Conservation (phyloP, 2,113 vertebrate genomes). For the Numida meleagris region DNA sequence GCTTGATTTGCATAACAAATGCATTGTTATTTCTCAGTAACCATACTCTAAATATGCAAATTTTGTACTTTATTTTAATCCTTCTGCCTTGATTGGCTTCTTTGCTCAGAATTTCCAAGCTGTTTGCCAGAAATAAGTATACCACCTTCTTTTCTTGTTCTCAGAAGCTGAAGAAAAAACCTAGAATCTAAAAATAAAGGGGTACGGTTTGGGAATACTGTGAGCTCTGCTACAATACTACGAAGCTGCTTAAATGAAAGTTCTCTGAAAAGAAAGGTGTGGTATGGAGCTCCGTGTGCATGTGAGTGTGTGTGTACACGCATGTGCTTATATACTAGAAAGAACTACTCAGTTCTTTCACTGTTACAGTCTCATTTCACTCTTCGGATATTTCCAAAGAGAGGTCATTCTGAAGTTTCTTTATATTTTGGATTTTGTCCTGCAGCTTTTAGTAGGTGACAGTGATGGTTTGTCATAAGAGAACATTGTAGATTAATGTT, state of each 20-base stretch:
- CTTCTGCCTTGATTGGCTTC: constrained; percentile 36
- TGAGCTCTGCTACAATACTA: neutral
- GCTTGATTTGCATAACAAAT: constrained; percentile 36
- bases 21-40: constrained; percentile 60
- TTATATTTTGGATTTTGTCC: neutral
- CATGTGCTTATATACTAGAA: rapidly evolving
- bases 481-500: neutral
- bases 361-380: neutral
- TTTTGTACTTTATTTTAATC: constrained; percentile 53
- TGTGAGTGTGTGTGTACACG: rapidly evolving
- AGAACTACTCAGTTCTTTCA: neutral
- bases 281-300: neutral
- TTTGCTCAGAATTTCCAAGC: constrained; percentile 43
- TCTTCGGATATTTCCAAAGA: neutral
- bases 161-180: constrained; percentile 18
- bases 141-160: constrained; percentile 3
- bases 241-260: neutral
- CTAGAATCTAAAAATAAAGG: constrained; percentile 26
- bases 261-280: neutral
- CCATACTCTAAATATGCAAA: constrained; percentile 57
- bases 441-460: neutral
- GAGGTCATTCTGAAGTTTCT: neutral
- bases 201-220: neutral
- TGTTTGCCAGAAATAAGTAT: constrained; percentile 14
- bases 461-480: neutral